phyloP scores from a whole-genome alignment of 2,113 vertebrate genomes.

The Geococcyx californianus region DNA sequence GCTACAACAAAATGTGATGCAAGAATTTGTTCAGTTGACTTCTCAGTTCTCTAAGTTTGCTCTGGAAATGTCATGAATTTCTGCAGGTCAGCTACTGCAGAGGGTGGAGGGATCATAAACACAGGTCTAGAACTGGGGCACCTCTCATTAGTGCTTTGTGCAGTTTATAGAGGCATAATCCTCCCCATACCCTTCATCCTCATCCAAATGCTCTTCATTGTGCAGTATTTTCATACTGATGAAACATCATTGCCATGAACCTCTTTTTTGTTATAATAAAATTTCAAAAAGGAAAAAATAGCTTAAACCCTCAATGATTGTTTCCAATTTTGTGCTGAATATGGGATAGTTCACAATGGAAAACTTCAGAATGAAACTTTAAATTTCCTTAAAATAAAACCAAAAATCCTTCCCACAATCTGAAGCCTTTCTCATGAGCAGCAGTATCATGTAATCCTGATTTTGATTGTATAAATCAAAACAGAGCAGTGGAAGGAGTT shows the following conservation, averaged over 20 bases:
- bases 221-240: neutral
- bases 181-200: fast-evolving
- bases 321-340: neutral
- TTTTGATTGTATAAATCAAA: neutral
- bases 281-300: neutral
- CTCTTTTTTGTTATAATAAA: neutral
- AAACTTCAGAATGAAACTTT: neutral
- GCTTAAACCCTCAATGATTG: neutral
- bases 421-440: neutral
- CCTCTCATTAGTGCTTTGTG: neutral
- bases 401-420: fast-evolving
- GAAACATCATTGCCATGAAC: neutral
- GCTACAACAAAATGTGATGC: neutral
- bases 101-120: neutral
- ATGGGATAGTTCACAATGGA: neutral
- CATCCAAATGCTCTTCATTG: neutral
- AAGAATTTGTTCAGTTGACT: neutral
- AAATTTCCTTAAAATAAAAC: neutral
- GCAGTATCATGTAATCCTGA: neutral
- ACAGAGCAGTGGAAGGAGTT: neutral
- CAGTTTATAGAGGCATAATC: neutral
- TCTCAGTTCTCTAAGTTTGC: neutral
- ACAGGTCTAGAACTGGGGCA: neutral
- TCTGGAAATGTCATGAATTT: neutral
- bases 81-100: neutral